Percentiles rank a stretch among this genome's conserved stretches.
phyloP scores from a whole-genome alignment of 2,113 vertebrate genomes.

The Acrocephalus kingi region DNA sequence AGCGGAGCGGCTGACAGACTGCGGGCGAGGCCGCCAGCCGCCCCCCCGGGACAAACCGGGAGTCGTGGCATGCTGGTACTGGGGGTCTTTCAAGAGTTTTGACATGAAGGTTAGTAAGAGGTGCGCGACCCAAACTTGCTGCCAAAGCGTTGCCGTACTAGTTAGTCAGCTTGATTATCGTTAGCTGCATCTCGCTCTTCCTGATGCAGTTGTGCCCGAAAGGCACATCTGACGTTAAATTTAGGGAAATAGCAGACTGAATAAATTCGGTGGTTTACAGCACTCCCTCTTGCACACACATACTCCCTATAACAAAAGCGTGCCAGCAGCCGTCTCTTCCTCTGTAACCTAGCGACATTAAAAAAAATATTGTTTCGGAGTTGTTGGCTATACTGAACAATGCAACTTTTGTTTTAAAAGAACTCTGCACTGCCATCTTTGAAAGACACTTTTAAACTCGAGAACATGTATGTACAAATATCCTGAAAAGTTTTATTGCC shows the following conservation, averaged over 20 bases:
- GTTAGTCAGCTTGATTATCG: background rate
- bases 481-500: conserved; percentile 73
- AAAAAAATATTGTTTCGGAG: background rate
- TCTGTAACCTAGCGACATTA: background rate
- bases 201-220: background rate
- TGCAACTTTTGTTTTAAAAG: conserved; percentile 80
- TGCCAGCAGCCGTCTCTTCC: conserved; percentile 29
- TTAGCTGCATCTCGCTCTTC: background rate
- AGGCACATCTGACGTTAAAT: background rate
- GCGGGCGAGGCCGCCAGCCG: background rate
- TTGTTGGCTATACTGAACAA: conserved; percentile 73
- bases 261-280: conserved; percentile 30
- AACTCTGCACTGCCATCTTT: conserved; percentile 89
- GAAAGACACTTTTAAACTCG: conserved; percentile 74
- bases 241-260: background rate
- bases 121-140: conserved; percentile 23
- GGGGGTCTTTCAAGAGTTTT: background rate
- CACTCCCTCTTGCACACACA: conserved; percentile 45
- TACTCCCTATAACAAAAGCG: conserved; percentile 4
- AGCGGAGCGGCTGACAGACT: background rate
- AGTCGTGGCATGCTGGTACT: background rate
- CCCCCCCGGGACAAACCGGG: background rate
- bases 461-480: conserved; percentile 75
- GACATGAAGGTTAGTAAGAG: conserved; percentile 45
- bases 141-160: conserved; percentile 51